Conservation (phyloP, 2,113 vertebrate genomes). For the Boulengeromyrus knoepffleri region DNA sequence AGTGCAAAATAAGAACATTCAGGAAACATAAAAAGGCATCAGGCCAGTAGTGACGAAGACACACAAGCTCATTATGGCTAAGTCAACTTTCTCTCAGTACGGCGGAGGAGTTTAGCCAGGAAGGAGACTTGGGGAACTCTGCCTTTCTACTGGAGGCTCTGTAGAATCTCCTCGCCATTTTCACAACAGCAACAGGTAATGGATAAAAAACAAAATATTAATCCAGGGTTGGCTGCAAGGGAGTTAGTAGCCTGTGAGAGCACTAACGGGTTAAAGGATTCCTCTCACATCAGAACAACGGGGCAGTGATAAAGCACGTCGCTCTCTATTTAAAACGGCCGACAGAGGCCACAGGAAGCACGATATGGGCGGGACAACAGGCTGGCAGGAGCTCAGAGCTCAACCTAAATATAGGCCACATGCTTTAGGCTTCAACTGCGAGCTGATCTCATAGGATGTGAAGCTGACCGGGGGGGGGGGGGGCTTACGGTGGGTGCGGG, state of each 20-base stretch:
- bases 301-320: neutral
- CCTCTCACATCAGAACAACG: neutral
- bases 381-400: neutral
- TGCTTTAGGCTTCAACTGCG: neutral
- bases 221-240: neutral
- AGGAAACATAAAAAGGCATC: neutral
- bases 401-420: neutral
- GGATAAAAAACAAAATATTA: neutral
- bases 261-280: neutral
- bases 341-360: neutral
- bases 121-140: neutral
- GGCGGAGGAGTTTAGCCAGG: neutral
- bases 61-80: neutral
- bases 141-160: neutral
- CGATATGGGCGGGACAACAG: neutral
- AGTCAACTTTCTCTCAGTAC: neutral
- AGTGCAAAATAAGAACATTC: neutral
- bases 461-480: neutral
- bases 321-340: neutral
- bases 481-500: neutral
- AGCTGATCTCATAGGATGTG: neutral
- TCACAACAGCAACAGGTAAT: neutral
- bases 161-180: neutral
- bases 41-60: neutral
- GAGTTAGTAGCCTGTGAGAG: neutral